These are phyloP conservation scores for Aspiorhynchus laticeps DNA, from an alignment of 2,113 vertebrate genomes.

Conservation along the genomic window DNA sequence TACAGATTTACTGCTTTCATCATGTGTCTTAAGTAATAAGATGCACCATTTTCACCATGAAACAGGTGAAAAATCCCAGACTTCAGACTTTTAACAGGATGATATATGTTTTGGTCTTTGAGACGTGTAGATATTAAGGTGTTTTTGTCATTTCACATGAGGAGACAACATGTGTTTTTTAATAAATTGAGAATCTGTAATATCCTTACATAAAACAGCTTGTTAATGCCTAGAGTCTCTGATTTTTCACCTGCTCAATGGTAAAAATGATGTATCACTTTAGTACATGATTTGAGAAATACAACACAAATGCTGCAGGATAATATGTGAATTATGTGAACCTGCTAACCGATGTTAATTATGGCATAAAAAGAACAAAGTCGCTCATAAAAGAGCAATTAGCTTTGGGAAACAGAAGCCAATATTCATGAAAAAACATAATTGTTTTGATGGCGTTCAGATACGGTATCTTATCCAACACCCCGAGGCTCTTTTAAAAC, in stretches of 20 bases:
- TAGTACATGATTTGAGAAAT: not conserved
- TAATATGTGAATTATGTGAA: conserved; percentile 4
- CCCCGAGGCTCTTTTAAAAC: not conserved
- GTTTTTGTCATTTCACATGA: no score
- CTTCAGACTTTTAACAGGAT: no score
- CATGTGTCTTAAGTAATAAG: no score
- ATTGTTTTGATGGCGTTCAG: not conserved
- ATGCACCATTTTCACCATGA: no score
- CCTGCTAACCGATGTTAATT: not conserved
- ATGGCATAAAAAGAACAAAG: not conserved
- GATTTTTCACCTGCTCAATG: not conserved
- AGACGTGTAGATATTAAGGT: no score
- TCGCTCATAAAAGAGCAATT: not conserved
- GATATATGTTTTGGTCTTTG: no score
- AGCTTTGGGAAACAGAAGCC: not conserved
- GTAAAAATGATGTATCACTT: not conserved
- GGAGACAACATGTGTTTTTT: no score
- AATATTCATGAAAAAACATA: not conserved
- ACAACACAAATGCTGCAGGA: not conserved
- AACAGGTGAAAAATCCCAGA: no score
- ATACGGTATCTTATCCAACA: not conserved
- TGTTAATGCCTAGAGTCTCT: not conserved
- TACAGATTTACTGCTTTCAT: no score
- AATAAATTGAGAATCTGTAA: no score
- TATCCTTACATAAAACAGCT: not conserved